Base-by-base conservation (phyloP, 2,113 vertebrate genomes). In the Eudyptes chrysolophus region DNA sequence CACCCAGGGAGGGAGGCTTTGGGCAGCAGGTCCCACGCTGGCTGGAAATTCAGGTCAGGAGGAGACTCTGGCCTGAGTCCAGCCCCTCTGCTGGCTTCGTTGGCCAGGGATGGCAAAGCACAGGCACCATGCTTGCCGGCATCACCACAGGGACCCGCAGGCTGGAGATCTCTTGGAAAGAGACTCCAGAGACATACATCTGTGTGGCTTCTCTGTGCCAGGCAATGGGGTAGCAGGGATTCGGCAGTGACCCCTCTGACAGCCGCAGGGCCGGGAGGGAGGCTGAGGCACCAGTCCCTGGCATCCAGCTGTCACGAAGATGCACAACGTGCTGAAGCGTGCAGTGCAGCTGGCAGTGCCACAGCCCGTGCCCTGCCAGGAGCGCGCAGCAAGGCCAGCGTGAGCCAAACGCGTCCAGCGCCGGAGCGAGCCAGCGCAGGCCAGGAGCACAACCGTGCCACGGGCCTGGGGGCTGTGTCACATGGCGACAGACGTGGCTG, bases 291-390 rank as follows among this genome's bases (percentile, higher is more conserved):
- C 64, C 11, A 10, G 71, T 36, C 44, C 71, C 87, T 49, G 55
- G 26, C 68, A 77, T 30, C 74, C 90, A 66, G 44, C 86, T 89
- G 94, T 54, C 94, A 68, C 12, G 11, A 66, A 77, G 94, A 44
- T 27, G 32, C 87, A n/a, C 10, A 24, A 72, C 16, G 2, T 9
- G 24, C 72, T 26, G 60, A 32, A 48, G 38, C 40, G 12, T 34
- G 2, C 16, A 15, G 64, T 32, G 32, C 86, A 27, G 81, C 81
- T 78, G 90, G 89, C 93, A 89, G 44, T 6, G 61, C 61, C 19
- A 9, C 75, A 7, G 49, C 86, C 20, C 3, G 9, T 5, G 24
- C 38, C 3, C 6, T 76, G 70, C 90, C 75, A 71, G 75, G 51
- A 29, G 38, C 4, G 5, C 4, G 20, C 69, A 36, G 79, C 19